These are phyloP conservation scores for Noctilio leporinus DNA, from an alignment of 2,113 vertebrate species.

Conservation along the genomic window DNA sequence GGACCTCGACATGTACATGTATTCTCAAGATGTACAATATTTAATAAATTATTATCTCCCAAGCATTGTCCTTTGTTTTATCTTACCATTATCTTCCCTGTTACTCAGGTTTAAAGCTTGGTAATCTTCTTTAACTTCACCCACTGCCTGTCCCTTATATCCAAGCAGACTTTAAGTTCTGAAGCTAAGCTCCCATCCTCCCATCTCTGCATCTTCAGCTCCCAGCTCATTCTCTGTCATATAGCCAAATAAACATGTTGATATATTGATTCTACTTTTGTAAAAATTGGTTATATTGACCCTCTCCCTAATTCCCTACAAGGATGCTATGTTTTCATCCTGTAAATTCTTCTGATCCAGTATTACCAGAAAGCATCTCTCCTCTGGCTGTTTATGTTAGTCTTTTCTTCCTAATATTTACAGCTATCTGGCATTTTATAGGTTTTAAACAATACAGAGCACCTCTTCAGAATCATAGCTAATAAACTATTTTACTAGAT, in stretches of 20 bases:
- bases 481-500: background rate
- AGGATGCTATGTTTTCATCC: background rate
- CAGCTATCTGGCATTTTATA: background rate
- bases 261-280: background rate
- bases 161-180: background rate
- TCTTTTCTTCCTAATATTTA: background rate
- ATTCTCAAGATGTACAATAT: background rate
- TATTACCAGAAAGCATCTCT: background rate
- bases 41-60: background rate
- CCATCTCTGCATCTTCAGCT: background rate
- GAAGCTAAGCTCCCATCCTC: background rate
- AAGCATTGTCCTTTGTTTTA: background rate
- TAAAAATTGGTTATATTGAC: background rate
- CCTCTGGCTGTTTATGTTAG: background rate
- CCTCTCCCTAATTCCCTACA: background rate
- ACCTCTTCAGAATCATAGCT: background rate
- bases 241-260: background rate
- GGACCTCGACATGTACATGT: background rate
- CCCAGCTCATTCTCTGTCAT: background rate
- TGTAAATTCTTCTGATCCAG: background rate
- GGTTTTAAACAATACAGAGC: background rate
- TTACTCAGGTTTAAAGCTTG: background rate
- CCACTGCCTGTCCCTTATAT: background rate
- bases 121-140: background rate
- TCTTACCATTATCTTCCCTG: background rate